Evolutionary conservation across 2,888 invertebrate species (phyloP), one percentile per base, ranked within the genome.

Genomic region (Aleiodes alternator): DNA sequence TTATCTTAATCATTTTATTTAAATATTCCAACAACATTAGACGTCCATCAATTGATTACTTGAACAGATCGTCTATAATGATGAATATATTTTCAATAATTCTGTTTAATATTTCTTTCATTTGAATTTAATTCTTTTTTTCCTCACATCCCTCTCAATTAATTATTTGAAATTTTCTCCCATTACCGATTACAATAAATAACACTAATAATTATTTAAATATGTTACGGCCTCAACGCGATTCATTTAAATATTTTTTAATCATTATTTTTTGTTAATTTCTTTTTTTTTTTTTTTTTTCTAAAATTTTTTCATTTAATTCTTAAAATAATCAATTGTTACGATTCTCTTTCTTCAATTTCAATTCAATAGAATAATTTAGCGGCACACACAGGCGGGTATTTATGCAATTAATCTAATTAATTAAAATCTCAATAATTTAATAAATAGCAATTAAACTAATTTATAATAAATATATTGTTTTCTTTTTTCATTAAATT

Each of bases 191-290:
- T 83, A 83, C 83, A 83, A 84, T 82, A 84, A 85, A 84, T 85
- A 84, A 85, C 83, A 82, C 80, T 83, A 84, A 85, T 84, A 79
- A 78, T 78, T 69, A 78, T 75, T 80, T 77, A 81, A 84, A 82
- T 82, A 84, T 82, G 77, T 82, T 82, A 83, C 80, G 81, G 79
- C 81, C 80, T 72, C 75, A 79, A 82, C 82, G 81, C 77, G 78
- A 79, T 77, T 76, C 73, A 77, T 75, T 69, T 43, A 9, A 34
- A 56, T 64, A 64, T 72, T 61, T 68, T 69, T 70, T 73, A 48
- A 43, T 69, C 23, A 53, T 53, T 55, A 64, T 66, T 70, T 31
- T 64, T 72, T 23, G 29, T n/a, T 29, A 68, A 59, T 69, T 50
- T 23, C 23, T n/a, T n/a, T n/a, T n/a, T n/a, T 38, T 12, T 68